Base-by-base conservation (phyloP, 2,797 vertebrate genomes). In the Notamacropus eugenii region DNA sequence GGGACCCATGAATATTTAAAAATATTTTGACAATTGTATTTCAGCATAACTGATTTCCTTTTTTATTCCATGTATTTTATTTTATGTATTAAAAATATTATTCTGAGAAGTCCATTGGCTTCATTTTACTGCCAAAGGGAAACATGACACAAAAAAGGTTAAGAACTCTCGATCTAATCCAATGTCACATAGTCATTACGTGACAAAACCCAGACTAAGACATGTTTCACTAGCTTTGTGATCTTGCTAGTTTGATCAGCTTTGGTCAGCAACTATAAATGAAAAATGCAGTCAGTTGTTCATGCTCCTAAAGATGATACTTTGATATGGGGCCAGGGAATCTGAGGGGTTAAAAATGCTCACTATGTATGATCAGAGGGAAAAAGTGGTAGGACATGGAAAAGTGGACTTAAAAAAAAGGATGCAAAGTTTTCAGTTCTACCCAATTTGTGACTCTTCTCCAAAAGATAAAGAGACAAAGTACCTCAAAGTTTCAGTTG, bases 331-430 rank as follows among this genome's bases (percentile, higher is more conserved):
- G 93, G 55, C 62, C 96, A 12, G 52, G 31, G 94, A 52, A 92
- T 58, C n/a, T 57, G 59, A 96, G 95, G 96, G 55, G 93, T 59
- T 92, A 93, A 92, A 94, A 90, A n/a, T 55, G 87, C 54, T 90
- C 93, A 55, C 58, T 74, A 93, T 93, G 55, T 96, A 56, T 31
- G 91, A 92, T 93, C 90, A 91, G 87, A 93, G 19, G 22, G 2
- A 22, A 40, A 74, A 74, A 40, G 13, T 14, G 13, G 59, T 34
- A 59, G 59, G 59, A 34, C 13, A 62, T 14, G 11, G 46, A 90
- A 6, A 54, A 54, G 5, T 0, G n/a, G 24, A 2, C 1, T 12
- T 90, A 1, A 54, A 54, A 31, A 90, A 29, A 54, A 14, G 28
- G 16, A 91, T 54, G 19, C 0, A 55, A 92, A 55, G 50, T 94